Percentiles rank a stretch among this genome's conserved stretches.
Evolutionary conservation across 2,888 invertebrate genomes (phyloP).

Genomic region (Calameuta filiformis): DNA sequence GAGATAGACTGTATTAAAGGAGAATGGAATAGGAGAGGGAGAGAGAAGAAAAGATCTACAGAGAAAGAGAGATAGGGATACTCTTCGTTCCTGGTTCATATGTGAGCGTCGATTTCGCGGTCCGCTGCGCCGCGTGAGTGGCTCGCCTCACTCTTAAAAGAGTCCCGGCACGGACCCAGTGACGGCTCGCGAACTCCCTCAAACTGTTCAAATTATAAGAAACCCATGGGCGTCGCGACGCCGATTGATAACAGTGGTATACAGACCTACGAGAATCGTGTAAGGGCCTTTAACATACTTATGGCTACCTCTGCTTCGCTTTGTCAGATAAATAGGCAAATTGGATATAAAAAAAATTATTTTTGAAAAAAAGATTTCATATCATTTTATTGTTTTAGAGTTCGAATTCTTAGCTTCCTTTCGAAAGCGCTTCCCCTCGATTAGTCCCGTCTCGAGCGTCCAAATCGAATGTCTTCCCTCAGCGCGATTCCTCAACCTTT

Average conservation of each 20-base stretch:
- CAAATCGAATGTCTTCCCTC: background rate
- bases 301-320: background rate
- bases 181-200: conserved; percentile 49
- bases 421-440: background rate
- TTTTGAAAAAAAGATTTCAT: background rate
- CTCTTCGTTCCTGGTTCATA: conserved; percentile 56
- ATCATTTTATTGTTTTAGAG: background rate
- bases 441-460: background rate
- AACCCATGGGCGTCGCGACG: background rate
- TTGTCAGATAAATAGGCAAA: background rate
- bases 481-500: background rate
- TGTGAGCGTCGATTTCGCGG: conserved; percentile 66
- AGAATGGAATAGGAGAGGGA: conserved; percentile 22
- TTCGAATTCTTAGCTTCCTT: background rate
- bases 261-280: no score
- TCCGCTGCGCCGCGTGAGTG: conserved; percentile 64
- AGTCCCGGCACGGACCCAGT: conserved; percentile 21
- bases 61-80: conserved; percentile 25
- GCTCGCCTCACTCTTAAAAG: conserved; percentile 28
- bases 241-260: background rate
- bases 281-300: background rate
- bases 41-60: conserved; percentile 13
- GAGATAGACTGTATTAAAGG: conserved; percentile 26
- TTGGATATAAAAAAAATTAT: background rate
- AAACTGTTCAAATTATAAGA: conserved; percentile 23